Evolutionary conservation across 2,797 vertebrate species (phyloP), one percentile per base, ranked within the genome.

Genomic region (Macroramphosus scolopax): DNA sequence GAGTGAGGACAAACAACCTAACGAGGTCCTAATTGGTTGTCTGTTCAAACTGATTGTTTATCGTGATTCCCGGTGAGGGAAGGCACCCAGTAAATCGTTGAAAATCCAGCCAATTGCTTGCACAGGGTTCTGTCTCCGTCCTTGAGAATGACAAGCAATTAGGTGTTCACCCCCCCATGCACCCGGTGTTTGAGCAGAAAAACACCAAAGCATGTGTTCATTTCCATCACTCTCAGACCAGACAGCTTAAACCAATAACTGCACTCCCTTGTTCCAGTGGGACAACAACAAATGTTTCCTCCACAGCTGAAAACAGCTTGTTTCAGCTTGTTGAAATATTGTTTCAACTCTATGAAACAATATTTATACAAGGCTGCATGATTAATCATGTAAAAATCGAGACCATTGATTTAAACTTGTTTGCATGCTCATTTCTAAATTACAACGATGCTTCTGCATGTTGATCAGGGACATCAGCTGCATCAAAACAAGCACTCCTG

Each of bases 141-240:
- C 65, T 40, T 65, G 63, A 72, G 53, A 78, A 66, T 43, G 58
- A 74, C 68, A 83, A 68, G 55, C 79, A 85, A 87, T 86, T 81
- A 82, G 51, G 44, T 63, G 68, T 63, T 61, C 52, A 56, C 47
- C 35, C 39, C 18, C 45, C 9, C 40, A n/a, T 57, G 58, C 63
- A 59, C 57, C 58, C 12, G 35, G 57, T 57, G 62, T 76, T 68
- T 56, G 53, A 63, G 44, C 45, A 60, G 63, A 56, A 49, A 65
- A 75, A 76, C 63, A 65, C 51, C 51, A 68, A 75, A 78, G 61
- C 32, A 49, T 51, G 38, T 49, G 52, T 64, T 76, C 52, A 63
- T 67, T 77, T 64, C 61, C 44, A 64, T 68, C 72, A 72, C 45
- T 62, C 44, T 22, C 33, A 44, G 51, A 41, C 57, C 59, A 74